Conservation (phyloP, 1,140 invertebrate genomes). For the Gyrodactylus salaris region DNA sequence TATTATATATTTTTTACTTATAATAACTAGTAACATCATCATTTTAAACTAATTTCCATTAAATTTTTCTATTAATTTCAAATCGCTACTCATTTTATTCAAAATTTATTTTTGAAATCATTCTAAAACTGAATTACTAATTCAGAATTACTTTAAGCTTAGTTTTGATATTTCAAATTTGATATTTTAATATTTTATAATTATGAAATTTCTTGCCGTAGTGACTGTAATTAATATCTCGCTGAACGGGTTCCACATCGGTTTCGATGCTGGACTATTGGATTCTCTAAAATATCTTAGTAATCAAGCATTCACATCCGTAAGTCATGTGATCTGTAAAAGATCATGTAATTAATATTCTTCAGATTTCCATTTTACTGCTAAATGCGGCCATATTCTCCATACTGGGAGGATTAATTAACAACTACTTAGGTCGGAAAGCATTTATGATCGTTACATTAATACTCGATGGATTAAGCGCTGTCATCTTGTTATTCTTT, state of each 20-base stretch:
- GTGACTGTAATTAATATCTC: background rate
- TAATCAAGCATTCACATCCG: background rate
- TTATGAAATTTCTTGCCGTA: background rate
- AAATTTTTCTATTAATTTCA: no score
- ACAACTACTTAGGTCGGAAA: background rate
- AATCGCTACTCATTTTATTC: no score
- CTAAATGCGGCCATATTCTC: background rate
- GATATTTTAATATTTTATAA: no score
- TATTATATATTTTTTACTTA: no score
- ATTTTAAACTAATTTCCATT: no score
- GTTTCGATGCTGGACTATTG: background rate
- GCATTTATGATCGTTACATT: background rate
- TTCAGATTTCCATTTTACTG: background rate
- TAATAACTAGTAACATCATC: no score
- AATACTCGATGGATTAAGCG: background rate
- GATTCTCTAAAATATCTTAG: background rate
- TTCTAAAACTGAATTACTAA: no score
- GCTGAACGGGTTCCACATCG: background rate
- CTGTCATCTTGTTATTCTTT: background rate
- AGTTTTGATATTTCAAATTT: no score
- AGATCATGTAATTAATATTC: background rate
- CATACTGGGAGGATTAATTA: background rate
- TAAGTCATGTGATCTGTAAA: background rate
- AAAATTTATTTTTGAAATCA: no score
- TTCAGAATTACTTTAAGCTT: no score